Evolutionary conservation across 2,113 vertebrate species (phyloP).

Genomic region (Fregetta grallaria): DNA sequence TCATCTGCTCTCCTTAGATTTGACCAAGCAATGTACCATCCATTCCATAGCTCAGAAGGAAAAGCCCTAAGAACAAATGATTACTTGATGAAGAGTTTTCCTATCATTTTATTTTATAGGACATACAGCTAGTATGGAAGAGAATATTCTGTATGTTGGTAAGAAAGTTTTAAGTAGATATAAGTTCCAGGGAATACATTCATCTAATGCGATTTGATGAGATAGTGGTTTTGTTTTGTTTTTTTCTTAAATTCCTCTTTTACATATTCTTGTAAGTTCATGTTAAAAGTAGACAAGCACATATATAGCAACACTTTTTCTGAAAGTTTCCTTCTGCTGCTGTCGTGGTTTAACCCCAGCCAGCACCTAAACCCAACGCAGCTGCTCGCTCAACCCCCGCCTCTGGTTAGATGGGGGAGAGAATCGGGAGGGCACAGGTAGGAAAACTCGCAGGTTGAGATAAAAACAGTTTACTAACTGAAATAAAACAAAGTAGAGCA

Average conservation of each 20-base stretch:
- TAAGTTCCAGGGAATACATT: neutral
- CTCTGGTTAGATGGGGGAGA: too few species aligned
- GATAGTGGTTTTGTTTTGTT: neutral
- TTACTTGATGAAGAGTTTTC: neutral
- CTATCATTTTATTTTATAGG: neutral
- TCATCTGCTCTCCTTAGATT: neutral
- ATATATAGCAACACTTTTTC: neutral
- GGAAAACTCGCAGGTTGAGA: too few species aligned
- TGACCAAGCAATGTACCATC: neutral
- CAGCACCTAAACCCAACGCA: too few species aligned
- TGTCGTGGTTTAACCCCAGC: too few species aligned
- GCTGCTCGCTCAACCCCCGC: too few species aligned
- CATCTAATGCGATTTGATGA: neutral
- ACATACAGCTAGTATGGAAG: neutral
- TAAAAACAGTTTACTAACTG: too few species aligned
- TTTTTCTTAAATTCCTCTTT: neutral
- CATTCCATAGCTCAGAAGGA: neutral
- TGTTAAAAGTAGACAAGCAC: neutral
- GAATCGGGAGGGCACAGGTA: too few species aligned
- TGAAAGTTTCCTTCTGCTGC: neutral
- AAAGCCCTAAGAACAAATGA: neutral
- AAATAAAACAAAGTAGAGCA: too few species aligned
- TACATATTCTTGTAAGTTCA: neutral
- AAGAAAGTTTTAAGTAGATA: neutral
- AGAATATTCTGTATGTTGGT: neutral